Evolutionary conservation across 2,797 vertebrate species (phyloP).

Genomic region (Sphenopsis melanotis): DNA sequence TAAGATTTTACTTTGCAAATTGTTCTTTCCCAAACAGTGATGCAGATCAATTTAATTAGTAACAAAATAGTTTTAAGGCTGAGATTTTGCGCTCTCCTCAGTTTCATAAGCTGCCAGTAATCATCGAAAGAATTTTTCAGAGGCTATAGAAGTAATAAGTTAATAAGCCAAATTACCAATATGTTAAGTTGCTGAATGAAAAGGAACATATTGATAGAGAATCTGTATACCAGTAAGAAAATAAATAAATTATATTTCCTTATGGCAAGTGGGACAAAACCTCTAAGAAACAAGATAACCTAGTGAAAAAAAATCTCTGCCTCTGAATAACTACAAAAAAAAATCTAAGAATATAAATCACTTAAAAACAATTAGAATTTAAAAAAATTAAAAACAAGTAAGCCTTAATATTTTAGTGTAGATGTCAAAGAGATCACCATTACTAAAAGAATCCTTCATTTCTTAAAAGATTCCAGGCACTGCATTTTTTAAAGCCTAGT

Average conservation of each 20-base stretch:
- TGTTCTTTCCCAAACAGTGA: background rate
- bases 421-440: background rate
- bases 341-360: background rate
- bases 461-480: background rate
- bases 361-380: background rate
- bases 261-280: background rate
- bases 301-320: background rate
- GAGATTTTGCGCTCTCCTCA: background rate
- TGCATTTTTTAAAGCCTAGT: background rate
- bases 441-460: background rate
- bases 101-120: conserved; percentile 16
- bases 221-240: background rate
- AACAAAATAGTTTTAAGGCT: conserved; percentile 7
- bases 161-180: background rate
- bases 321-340: background rate
- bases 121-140: conserved; percentile 7
- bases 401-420: background rate
- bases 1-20: background rate
- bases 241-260: background rate
- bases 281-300: background rate
- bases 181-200: conserved; percentile 10
- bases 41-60: conserved; percentile 21
- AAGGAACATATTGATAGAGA: conserved; percentile 14
- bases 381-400: background rate
- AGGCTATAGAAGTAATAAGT: background rate